Base-by-base conservation (phyloP, 2,888 invertebrate species). In the Agrotis clavis region DNA sequence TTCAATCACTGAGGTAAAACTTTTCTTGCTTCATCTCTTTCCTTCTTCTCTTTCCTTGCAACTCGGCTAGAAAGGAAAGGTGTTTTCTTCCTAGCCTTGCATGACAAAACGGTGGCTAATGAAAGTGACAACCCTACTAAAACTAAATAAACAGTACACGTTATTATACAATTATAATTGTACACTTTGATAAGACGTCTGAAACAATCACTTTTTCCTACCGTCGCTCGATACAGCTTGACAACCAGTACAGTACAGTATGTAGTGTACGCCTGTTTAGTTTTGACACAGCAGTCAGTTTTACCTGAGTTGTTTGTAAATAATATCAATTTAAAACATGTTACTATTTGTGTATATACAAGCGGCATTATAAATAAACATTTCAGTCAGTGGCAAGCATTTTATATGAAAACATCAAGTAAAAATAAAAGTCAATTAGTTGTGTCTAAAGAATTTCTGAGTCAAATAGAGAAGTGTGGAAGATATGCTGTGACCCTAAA, bases 91-190 rank as follows among this genome's bases (percentile, higher is more conserved):
- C 25, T 25, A 25, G 25, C 25, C 25, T 25, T 25, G 25, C 25
- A 25, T 2, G 25, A 25, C 25, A 25, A n/a, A 30, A 30, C 30
- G 5, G 30, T 30, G 5, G 1, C 16, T 16, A 54, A 19, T 35
- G 41, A 41, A 50, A 67, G 41, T 60, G 67, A 41, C 59, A 75
- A 45, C 53, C 75, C 68, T 75, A 30, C 9, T 19, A 1, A 2
- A 19, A 41, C 41, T 41, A 14, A 14, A 4, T 35, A 60, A 67
- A 75, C 14, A 60, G 3, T n/a, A 21, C 13, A 11, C 41, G 30
- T 16, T 41, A 57, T 53, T 53, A 75, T n/a, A 60, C 25, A 74
- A 67, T 67, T 60, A 72, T 50, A 50, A 73, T 53, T 25, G 48
- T 60, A 53, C 14, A 35, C 45, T 53, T n/a, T 57, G 45, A 35